These are phyloP conservation scores for Drosophila siamana DNA, from an alignment of 2,888 invertebrate species.

Conservation along the genomic window DNA sequence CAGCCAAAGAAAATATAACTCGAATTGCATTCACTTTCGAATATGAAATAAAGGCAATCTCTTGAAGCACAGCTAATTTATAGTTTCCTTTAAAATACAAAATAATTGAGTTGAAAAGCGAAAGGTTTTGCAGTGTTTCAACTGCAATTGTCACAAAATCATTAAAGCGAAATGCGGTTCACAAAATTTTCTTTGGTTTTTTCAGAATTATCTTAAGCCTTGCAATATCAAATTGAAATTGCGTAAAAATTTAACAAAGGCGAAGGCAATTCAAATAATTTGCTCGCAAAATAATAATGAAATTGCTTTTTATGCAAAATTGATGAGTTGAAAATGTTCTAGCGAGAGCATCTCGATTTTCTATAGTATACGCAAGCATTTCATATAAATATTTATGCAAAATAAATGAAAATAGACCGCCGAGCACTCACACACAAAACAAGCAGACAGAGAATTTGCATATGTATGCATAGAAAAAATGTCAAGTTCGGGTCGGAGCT, in stretches of 20 bases:
- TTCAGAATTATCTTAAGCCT: background rate
- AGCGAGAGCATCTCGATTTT: background rate
- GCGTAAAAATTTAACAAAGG: background rate
- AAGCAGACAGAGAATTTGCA: constrained; percentile 52
- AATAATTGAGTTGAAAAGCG: no score
- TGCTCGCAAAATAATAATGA: background rate
- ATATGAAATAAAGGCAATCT: no score
- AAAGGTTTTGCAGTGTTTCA: no score
- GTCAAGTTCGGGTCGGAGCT: constrained; percentile 34
- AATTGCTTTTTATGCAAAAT: constrained; percentile 1
- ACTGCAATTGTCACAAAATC: no score
- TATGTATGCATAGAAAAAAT: constrained; percentile 55
- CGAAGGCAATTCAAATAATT: background rate
- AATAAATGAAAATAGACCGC: constrained; percentile 47
- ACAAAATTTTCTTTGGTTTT: no score
- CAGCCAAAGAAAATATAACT: background rate
- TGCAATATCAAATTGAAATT: background rate
- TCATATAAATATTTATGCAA: constrained; percentile 71
- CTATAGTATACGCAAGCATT: constrained; percentile 1
- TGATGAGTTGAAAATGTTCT: background rate
- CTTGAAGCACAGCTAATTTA: no score
- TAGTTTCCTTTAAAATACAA: no score
- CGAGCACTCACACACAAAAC: constrained; percentile 11
- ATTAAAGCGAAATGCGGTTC: no score
- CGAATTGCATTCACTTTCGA: background rate